Conservation (phyloP, 2,797 vertebrate species). For the Graptemys geographica region DNA sequence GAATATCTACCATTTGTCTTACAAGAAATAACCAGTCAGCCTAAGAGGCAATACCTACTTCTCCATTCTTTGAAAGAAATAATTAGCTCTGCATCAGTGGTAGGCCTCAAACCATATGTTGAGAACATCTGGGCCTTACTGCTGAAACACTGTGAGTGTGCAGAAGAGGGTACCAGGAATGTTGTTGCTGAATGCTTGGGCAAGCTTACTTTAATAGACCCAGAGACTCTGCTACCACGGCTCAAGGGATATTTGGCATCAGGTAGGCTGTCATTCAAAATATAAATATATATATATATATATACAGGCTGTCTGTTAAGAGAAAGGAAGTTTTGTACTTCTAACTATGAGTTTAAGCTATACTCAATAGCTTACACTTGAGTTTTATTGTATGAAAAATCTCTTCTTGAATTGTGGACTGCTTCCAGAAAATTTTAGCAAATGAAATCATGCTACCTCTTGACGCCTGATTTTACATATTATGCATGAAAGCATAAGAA, state of each 20-base stretch:
- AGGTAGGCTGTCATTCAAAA: constrained; percentile 80
- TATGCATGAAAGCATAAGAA: background rate
- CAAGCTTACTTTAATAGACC: constrained; percentile 96
- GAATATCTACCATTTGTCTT: constrained; percentile 98
- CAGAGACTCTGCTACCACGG: constrained; percentile 95
- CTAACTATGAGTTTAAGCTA: background rate
- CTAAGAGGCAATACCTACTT: constrained; percentile 97
- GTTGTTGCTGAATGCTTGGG: constrained; percentile 98
- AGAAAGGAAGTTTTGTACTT: background rate
- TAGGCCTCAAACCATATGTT: constrained; percentile 95
- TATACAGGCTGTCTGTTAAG: background rate
- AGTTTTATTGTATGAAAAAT: background rate
- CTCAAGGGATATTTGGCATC: constrained; percentile 97
- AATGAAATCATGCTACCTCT: background rate
- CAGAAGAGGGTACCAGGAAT: constrained; percentile 97
- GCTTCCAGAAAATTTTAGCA: background rate
- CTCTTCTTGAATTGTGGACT: background rate
- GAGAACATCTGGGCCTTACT: constrained; percentile 97
- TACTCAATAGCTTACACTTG: background rate
- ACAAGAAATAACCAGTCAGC: constrained; percentile 97
- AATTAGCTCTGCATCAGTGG: constrained; percentile 95
- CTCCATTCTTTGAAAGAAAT: constrained; percentile 99
- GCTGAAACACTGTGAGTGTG: constrained; percentile 97
- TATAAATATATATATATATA: background rate
- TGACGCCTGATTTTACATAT: background rate